phyloP scores from a whole-genome alignment of 2,113 vertebrate species.

The Sminthopsis crassicaudata region DNA sequence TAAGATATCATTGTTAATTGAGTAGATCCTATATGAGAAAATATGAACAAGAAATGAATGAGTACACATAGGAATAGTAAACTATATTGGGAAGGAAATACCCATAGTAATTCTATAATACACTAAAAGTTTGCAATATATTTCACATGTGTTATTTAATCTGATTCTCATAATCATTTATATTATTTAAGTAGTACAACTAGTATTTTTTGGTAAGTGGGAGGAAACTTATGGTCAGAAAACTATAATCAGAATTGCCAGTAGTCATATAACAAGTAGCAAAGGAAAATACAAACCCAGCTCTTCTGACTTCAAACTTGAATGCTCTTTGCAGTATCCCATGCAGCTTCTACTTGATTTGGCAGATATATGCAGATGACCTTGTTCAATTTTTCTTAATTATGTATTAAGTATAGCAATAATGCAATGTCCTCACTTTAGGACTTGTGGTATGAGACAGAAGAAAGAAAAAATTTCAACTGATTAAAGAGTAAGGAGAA shows the following conservation, averaged over 20 bases:
- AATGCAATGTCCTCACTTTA: conserved; percentile 24
- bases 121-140: not conserved
- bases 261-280: not conserved
- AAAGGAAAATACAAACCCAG: not conserved
- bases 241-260: not conserved
- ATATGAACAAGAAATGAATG: not conserved
- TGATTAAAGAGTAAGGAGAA: conserved; percentile 22
- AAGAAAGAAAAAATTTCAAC: conserved; percentile 36
- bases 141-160: not conserved
- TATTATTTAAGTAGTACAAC: not conserved
- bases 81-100: not conserved
- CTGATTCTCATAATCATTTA: not conserved
- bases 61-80: not conserved
- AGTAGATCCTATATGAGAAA: not conserved
- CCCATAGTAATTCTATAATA: not conserved
- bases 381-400: not conserved
- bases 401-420: conserved; percentile 36
- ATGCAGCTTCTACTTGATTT: not conserved
- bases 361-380: not conserved
- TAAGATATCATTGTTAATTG: not conserved
- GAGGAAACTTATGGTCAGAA: not conserved
- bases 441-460: not conserved
- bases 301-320: not conserved
- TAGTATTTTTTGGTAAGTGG: not conserved
- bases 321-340: not conserved